These are phyloP conservation scores for Oryctes rhinoceros DNA, from an alignment of 1,140 invertebrate genomes.

Conservation along the genomic window DNA sequence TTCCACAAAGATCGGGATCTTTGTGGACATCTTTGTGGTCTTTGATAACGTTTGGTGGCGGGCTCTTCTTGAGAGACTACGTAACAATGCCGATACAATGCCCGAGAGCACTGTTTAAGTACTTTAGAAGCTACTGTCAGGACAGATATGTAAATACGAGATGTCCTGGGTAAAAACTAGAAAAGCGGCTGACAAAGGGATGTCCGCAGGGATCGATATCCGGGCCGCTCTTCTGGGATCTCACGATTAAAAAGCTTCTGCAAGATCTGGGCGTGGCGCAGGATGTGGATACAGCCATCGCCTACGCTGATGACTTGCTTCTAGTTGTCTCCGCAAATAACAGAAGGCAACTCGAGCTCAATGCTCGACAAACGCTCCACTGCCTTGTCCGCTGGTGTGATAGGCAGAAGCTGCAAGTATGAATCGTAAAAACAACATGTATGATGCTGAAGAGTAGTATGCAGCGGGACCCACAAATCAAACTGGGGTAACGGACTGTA, in stretches of 20 bases:
- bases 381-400: constrained; percentile 50
- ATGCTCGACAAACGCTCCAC: constrained; percentile 33
- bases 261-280: constrained; percentile 46
- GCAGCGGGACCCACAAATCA: constrained; percentile 15
- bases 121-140: constrained; percentile 38
- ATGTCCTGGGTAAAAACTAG: neutral
- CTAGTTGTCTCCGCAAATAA: constrained; percentile 52
- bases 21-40: constrained; percentile 62
- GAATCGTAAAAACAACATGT: neutral
- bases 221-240: constrained; percentile 59
- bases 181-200: constrained; percentile 56
- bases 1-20: constrained; percentile 52
- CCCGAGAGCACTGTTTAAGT: neutral
- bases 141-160: constrained; percentile 20
- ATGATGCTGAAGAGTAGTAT: constrained; percentile 46
- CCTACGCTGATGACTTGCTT: constrained; percentile 59
- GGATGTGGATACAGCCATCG: constrained; percentile 46
- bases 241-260: constrained; percentile 58
- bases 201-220: constrained; percentile 62
- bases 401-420: constrained; percentile 12
- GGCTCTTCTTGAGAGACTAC: constrained; percentile 52
- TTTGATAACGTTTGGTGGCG: constrained; percentile 62
- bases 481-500: neutral
- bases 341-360: constrained; percentile 50
- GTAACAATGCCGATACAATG: constrained; percentile 44